Conservation (phyloP, 2,113 vertebrate genomes). For the Fulmarus glacialis region DNA sequence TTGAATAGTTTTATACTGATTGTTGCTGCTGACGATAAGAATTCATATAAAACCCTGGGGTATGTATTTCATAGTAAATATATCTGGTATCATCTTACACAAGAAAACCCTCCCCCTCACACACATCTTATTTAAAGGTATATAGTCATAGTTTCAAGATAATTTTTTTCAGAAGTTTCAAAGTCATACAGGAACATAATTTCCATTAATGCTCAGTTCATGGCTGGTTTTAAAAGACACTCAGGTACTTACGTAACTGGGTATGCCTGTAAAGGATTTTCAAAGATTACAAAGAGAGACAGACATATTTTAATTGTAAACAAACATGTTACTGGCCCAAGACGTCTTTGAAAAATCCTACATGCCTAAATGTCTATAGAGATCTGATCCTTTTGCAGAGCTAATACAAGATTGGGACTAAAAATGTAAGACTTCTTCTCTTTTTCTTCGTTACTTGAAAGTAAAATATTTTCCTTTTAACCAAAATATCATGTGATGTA, state of each 20-base stretch:
- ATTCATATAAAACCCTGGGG: not conserved
- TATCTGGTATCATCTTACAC: not conserved
- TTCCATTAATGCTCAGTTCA: not conserved
- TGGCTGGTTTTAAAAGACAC: not conserved
- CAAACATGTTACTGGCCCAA: not conserved
- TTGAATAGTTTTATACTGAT: not conserved
- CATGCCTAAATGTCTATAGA: not conserved
- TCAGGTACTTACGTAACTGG: not conserved
- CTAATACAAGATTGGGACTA: not conserved
- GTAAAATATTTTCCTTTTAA: not conserved
- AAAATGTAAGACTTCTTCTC: not conserved
- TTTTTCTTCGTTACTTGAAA: not conserved
- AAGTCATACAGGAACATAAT: not conserved
- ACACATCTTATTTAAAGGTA: not conserved
- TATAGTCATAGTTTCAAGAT: not conserved
- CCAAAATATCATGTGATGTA: not conserved
- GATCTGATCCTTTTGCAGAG: not conserved
- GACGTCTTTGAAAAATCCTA: not conserved
- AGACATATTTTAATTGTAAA: not conserved
- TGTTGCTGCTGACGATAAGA: not conserved
- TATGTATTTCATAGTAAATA: not conserved
- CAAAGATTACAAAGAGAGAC: not conserved
- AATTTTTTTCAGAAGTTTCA: not conserved
- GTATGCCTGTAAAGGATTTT: not conserved
- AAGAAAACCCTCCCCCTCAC: not conserved